phyloP scores from a whole-genome alignment of 2,797 vertebrate genomes.

The Heteromormyrus szaboi region DNA sequence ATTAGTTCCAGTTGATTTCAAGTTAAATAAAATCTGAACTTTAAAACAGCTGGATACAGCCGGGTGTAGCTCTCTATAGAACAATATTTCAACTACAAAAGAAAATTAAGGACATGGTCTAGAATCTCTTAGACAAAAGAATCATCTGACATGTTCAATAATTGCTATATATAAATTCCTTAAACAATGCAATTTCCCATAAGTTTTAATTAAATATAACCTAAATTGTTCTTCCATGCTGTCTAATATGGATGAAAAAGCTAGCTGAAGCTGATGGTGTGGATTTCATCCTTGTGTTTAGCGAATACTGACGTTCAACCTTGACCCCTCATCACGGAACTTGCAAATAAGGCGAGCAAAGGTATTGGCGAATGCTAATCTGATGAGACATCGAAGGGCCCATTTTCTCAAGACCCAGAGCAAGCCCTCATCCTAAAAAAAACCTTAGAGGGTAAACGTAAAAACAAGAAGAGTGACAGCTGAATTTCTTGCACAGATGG shows the following conservation, averaged over 20 bases:
- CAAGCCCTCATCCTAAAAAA: background rate
- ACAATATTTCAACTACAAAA: background rate
- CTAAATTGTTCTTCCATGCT: background rate
- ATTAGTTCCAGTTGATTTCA: slow-evolving; percentile 5
- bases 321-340: background rate
- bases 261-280: background rate
- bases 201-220: background rate
- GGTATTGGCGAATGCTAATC: background rate
- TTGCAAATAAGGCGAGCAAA: background rate
- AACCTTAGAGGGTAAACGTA: background rate
- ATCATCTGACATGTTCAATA: background rate
- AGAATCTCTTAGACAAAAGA: background rate
- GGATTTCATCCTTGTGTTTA: background rate
- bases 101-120: background rate
- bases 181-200: background rate
- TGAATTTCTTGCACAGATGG: slow-evolving; percentile 32
- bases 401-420: background rate
- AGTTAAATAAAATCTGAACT: background rate
- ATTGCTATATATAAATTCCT: background rate
- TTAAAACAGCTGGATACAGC: background rate
- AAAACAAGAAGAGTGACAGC: background rate
- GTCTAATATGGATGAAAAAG: background rate
- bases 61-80: background rate
- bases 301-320: background rate
- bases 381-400: background rate